phyloP scores from a whole-genome alignment of 1,140 invertebrate genomes.

The Chelonus insularis region DNA sequence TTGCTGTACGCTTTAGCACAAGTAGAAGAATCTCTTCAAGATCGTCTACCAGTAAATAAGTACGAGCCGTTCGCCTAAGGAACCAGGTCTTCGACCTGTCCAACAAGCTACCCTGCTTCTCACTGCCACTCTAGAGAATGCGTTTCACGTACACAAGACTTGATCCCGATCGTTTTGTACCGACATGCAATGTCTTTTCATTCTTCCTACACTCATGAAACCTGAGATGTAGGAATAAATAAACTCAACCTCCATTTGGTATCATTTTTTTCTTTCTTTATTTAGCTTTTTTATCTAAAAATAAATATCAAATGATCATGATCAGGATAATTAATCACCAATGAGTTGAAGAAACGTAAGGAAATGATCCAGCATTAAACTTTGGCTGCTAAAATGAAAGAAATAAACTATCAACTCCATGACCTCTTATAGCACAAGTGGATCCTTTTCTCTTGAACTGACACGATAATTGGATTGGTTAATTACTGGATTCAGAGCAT shows the following conservation, averaged over 20 bases:
- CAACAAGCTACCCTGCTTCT: neutral
- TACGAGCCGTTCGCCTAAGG: neutral
- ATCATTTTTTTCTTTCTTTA: no score
- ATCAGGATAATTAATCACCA: neutral
- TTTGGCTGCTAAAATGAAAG: neutral
- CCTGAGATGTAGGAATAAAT: neutral
- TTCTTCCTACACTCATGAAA: slow-evolving; percentile 4
- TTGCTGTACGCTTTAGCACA: neutral
- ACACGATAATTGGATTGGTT: slow-evolving; percentile 30
- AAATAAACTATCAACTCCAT: neutral
- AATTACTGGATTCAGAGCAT: slow-evolving; percentile 23
- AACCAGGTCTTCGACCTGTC: slow-evolving; percentile 24
- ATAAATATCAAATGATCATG: no score
- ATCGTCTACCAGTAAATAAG: neutral
- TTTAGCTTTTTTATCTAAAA: no score
- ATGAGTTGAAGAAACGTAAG: neutral
- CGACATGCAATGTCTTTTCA: neutral
- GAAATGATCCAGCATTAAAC: neutral
- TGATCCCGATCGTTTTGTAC: slow-evolving; percentile 17
- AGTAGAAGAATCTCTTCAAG: no score
- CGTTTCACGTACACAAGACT: slow-evolving; percentile 16
- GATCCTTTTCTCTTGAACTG: slow-evolving; percentile 19
- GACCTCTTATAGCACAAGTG: neutral
- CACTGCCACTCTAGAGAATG: slow-evolving; percentile 17
- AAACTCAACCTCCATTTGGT: no score